Evolutionary conservation across 1,140 invertebrate genomes (phyloP), one percentile per base, ranked within the genome.

Genomic region (Heliothis virescens): DNA sequence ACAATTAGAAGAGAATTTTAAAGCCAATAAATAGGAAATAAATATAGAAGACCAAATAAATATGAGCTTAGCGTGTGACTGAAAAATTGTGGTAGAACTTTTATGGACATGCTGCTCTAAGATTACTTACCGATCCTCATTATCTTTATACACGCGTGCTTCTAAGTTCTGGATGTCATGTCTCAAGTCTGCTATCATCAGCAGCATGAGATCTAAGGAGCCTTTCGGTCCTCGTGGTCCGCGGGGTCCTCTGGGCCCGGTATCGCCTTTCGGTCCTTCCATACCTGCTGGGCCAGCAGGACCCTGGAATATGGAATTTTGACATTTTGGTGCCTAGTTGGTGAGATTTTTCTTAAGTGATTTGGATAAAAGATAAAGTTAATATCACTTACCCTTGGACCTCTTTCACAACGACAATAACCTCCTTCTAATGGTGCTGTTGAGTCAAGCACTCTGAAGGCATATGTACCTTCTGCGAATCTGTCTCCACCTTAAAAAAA

Each of bases 141-240:
- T 95, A 50, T 94, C 90, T n/a, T 86, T 88, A 80, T 96, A 97
- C 13, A 97, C 96, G 85, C 91, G 95, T 34, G 95, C 92, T 84
- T 96, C 96, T 41, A 97, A 88, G 79, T 96, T 95, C 47, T 95
- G 94, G 79, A 97, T 95, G 85, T 96, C 96, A 84, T 96, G 95
- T 75, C 95, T 91, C 1, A 97, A 87, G 85, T 96, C 96, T 3
- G 96, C 96, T 41, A 97, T 83, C 73, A 96, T 87, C 3, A 96
- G 91, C 50, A 96, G 89, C 81, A 96, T 91, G 60, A 96, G 95
- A 84, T 97, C 96, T 57, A 96, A 91, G 13, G 95, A 96, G 2
- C 95, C 96, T 79, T 95, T 94, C 10, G 96, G 95, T 0, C 96
- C 96, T 79, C 96, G 95, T 11, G 94, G 89, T 0, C 96, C 96